Conservation (phyloP, 2,888 invertebrate species). For the Tricholauxania praeusta region DNA sequence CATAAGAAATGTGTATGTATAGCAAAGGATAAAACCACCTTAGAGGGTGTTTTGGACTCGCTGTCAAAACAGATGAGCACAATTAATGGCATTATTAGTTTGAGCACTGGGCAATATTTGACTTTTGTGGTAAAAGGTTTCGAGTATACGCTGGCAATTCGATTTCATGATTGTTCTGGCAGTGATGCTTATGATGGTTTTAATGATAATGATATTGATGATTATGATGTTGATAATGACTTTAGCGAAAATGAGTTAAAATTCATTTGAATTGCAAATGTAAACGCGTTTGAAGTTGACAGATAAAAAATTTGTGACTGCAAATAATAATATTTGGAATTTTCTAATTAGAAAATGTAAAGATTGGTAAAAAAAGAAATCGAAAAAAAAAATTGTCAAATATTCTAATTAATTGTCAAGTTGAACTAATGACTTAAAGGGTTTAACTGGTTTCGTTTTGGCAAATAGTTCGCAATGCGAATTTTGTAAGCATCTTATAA, state of each 20-base stretch:
- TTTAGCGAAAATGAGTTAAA: background rate
- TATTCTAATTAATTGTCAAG: slow-evolving; percentile 13
- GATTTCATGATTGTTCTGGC: background rate
- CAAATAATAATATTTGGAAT: slow-evolving; percentile 30
- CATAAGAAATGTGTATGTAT: too few species aligned
- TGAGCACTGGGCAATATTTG: slow-evolving; percentile 2
- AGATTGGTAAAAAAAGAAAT: background rate
- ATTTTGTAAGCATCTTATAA: too few species aligned
- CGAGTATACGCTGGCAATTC: background rate
- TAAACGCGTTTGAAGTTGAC: slow-evolving; percentile 18
- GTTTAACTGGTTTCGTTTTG: too few species aligned
- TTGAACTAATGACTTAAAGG: too few species aligned
- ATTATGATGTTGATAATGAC: background rate
- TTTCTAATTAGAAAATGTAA: slow-evolving; percentile 21
- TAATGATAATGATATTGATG: background rate
- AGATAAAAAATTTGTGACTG: slow-evolving; percentile 13
- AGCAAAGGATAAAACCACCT: background rate
- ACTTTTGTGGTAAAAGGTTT: slow-evolving; percentile 3
- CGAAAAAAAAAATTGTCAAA: background rate
- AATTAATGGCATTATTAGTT: slow-evolving; percentile 9
- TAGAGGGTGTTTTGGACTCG: background rate
- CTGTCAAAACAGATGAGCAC: slow-evolving; percentile 1
- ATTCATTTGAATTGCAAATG: slow-evolving; percentile 22
- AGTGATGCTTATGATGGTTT: background rate
- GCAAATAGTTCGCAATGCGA: too few species aligned